Conservation (phyloP, 2,797 vertebrate species). For the Schizopygopsis pylzovi region DNA sequence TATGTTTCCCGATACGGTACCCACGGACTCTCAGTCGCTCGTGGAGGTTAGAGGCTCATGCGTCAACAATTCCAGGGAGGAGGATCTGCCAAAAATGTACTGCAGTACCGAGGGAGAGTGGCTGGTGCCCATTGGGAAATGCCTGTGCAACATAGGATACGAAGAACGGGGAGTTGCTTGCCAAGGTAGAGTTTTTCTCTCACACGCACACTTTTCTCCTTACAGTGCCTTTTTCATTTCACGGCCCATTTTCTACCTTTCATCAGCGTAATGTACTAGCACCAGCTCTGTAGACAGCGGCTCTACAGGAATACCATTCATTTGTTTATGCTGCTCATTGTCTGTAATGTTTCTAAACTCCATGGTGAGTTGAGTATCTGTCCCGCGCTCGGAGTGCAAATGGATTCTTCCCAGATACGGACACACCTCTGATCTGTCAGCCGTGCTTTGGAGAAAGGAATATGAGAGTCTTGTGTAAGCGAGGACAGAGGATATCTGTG, state of each 20-base stretch:
- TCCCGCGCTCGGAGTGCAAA: conserved; percentile 27
- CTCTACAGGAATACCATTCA: conserved; percentile 46
- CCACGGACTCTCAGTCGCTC: conserved; percentile 94
- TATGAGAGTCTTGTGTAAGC: conserved; percentile 35
- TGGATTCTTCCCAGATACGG: conserved; percentile 50
- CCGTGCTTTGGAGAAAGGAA: conserved; percentile 52
- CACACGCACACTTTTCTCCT: conserved; percentile 38
- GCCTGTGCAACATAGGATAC: conserved; percentile 91
- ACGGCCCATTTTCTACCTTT: conserved; percentile 59
- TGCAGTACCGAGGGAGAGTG: conserved; percentile 99
- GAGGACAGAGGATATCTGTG: conserved; percentile 51
- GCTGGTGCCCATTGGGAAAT: conserved; percentile 98
- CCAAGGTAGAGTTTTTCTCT: conserved; percentile 86
- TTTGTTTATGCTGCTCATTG: conserved; percentile 49
- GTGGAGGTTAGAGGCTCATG: conserved; percentile 96
- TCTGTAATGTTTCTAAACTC: conserved; percentile 51
- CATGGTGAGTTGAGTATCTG: conserved; percentile 44
- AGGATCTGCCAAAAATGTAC: conserved; percentile 97
- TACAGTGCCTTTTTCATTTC: conserved; percentile 57
- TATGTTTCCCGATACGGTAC: conserved; percentile 95
- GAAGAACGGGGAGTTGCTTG: conserved; percentile 91
- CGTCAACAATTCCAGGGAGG: conserved; percentile 96
- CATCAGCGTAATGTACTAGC: conserved; percentile 58
- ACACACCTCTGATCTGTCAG: conserved; percentile 70
- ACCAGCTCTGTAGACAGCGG: conserved; percentile 33